These are phyloP conservation scores for Gallinago nigripennis DNA, from an alignment of 2,797 vertebrate genomes.

Conservation along the genomic window DNA sequence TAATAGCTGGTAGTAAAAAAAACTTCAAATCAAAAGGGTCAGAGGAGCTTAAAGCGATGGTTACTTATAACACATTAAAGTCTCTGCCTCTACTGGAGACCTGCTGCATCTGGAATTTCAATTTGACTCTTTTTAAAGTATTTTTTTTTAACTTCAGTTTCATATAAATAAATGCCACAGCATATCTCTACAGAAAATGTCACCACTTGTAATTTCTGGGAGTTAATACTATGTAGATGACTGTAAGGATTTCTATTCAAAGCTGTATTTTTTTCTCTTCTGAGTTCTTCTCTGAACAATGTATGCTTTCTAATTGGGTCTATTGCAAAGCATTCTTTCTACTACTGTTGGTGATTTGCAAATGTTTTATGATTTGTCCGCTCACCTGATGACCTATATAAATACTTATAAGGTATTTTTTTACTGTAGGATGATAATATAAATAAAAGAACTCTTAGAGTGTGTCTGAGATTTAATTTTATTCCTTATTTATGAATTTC, in stretches of 20 bases:
- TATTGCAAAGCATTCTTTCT: background rate
- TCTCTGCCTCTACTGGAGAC: background rate
- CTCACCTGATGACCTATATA: background rate
- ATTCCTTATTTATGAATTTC: background rate
- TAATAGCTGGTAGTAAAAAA: constrained; percentile 35
- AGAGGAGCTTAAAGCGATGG: constrained; percentile 24
- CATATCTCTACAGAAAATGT: background rate
- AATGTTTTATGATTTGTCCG: background rate
- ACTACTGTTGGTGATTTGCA: background rate
- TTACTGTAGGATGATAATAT: background rate
- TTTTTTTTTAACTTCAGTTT: background rate
- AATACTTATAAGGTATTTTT: background rate
- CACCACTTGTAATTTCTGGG: background rate
- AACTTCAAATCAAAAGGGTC: constrained; percentile 40
- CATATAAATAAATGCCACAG: background rate
- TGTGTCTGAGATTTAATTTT: background rate
- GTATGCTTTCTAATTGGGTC: background rate
- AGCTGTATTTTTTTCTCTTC: background rate
- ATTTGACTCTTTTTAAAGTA: background rate
- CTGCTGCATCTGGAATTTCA: background rate
- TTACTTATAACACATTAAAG: constrained; percentile 10
- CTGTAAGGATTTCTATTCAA: background rate
- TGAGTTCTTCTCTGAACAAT: background rate
- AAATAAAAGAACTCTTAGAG: background rate
- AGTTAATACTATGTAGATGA: background rate